Base-by-base conservation (phyloP, 2,797 vertebrate species). In the Natrix natrix region DNA sequence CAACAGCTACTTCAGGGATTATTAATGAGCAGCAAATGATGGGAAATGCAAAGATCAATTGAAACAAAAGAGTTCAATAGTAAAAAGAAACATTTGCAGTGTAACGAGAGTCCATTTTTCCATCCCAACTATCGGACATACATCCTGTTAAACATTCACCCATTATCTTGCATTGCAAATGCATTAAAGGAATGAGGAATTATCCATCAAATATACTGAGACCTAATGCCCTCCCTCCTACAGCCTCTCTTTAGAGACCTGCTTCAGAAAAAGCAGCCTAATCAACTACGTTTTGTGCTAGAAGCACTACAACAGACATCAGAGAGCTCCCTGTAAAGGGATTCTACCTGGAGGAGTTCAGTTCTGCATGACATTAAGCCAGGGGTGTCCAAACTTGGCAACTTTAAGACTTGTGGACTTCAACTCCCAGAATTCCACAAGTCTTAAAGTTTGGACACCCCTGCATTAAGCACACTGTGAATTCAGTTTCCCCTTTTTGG, bases 91-190 rank as follows among this genome's bases (percentile, higher is more conserved):
- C 93, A 95, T 96, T 97, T 92, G 94, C 5, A 0, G 96, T 90
- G 95, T 96, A 95, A 97, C 96, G 95, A 95, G 96, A 97, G 95
- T 96, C 96, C 96, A 97, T 97, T 97, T 97, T 96, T 96, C 91
- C 94, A 95, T 95, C 95, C 87, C 93, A 91, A 94, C 95, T 94
- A 96, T 96, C 96, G 96, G 97, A 97, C 97, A 95, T 91, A 91
- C 96, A 96, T 96, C 96, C 97, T 96, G 97, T 97, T 97, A 96
- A 97, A 95, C 97, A 97, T 96, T 95, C 97, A 97, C 96, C 97
- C 97, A 97, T 97, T 97, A 97, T 96, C 96, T 96, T 96, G 94
- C 96, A 96, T 97, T 96, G 96, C 95, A 96, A 96, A 96, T 95
- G 96, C 97, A 97, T 97, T 97, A 97, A 96, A 94, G 95, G 96